Evolutionary conservation across 2,888 invertebrate genomes (phyloP).

Genomic region (Cataglyphis rosenhaueri): DNA sequence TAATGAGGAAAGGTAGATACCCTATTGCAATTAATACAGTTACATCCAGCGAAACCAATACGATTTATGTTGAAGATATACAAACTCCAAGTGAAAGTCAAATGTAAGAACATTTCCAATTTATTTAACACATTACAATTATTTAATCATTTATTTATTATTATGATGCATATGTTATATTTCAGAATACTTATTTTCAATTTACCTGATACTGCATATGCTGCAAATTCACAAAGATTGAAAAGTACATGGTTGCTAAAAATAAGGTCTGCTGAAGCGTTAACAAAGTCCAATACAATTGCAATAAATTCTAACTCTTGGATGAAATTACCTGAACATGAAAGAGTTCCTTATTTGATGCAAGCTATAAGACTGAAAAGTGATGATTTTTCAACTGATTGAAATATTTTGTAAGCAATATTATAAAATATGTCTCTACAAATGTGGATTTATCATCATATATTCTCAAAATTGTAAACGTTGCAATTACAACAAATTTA

Average conservation of each 20-base stretch:
- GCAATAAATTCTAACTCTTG: slow-evolving; percentile 87
- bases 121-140: slow-evolving; percentile 11
- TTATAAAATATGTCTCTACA: slow-evolving; percentile 59
- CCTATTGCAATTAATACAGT: slow-evolving; percentile 85
- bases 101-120: slow-evolving; percentile 83
- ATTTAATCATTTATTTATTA: not conserved
- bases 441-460: not conserved
- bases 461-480: not conserved
- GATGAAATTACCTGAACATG: slow-evolving; percentile 87
- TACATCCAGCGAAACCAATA: slow-evolving; percentile 71
- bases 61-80: slow-evolving; percentile 85
- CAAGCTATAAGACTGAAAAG: slow-evolving; percentile 87
- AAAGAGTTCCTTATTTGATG: slow-evolving; percentile 89
- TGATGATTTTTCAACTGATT: slow-evolving; percentile 77
- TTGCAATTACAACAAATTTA: not conserved
- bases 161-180: slow-evolving; percentile 68
- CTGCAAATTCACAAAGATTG: slow-evolving; percentile 87
- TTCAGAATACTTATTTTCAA: slow-evolving; percentile 88
- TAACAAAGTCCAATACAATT: slow-evolving; percentile 87
- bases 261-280: slow-evolving; percentile 87
- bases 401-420: slow-evolving; percentile 50
- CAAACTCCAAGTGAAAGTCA: slow-evolving; percentile 83
- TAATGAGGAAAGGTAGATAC: slow-evolving; percentile 87
- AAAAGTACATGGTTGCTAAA: slow-evolving; percentile 86
- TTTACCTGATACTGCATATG: slow-evolving; percentile 87